Base-by-base conservation (phyloP, 2,888 invertebrate species). In the Nasonia oneida region DNA sequence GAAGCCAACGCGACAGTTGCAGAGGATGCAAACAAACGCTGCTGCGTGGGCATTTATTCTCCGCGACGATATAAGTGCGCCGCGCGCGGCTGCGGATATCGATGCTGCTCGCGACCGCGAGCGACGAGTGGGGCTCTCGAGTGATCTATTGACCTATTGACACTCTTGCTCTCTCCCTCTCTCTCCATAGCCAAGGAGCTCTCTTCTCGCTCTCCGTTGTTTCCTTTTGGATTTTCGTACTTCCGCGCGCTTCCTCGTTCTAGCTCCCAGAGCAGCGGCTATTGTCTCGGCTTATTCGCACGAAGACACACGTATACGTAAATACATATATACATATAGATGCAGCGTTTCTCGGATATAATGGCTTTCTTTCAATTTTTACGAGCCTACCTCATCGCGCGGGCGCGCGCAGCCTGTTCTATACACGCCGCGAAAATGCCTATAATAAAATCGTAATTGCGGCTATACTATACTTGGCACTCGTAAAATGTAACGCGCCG, bases 11-110 rank as follows among this genome's bases (percentile, higher is more conserved):
- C 81, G 77, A 81, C 85, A 77, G 73, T 85, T 71, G 75, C 76
- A 70, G 81, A 79, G 75, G 74, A 79, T 84, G 79, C 74, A 84
- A 80, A 80, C 79, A 75, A 84, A 80, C 75, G 75, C 64, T 67
- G n/a, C 67, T 67, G 33, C 8, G n/a, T 29, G 14, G 23, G 4
- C 14, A 2, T 67, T 67, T 67, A 67, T 33, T 67, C 67, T 29
- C 67, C 12, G 14, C 8, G 39, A n/a, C n/a, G n/a, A n/a, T 14
- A 42, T 73, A 42, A 70, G 70, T 47, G 23, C 4, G 47, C 14
- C 37, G 47, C 5, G 23, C 57, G 57, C 57, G 57, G 23, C 57
- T 29, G 37, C 37, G 67, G 67, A 33, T 67, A 73, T 73, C 73
- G 73, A 73, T 73, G 64, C 64, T 18, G 64, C 23, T 29, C 47